A percentile compares a stretch with the other conserved stretches of the same genome.
Evolutionary conservation across 2,888 invertebrate genomes (phyloP).

Genomic region (Macropis europaea): DNA sequence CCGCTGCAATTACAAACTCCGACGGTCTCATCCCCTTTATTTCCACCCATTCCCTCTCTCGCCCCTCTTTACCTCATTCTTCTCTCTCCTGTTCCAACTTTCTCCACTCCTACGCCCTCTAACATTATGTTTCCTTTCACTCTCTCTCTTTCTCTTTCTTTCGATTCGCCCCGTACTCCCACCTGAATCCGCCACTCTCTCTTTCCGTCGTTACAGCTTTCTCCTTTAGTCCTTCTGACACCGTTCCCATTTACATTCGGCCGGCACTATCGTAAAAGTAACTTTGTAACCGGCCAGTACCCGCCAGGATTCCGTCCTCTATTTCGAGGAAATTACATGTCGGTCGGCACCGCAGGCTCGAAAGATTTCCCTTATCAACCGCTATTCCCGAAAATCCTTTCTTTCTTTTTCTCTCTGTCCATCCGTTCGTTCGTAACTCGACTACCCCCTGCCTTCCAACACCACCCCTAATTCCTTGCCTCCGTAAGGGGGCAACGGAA

Average conservation of each 20-base stretch:
- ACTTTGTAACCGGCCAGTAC: conserved; percentile 70
- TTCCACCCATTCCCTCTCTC: conserved; percentile 41
- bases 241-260: conserved; percentile 64
- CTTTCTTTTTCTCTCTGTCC: conserved; percentile 24
- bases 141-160: background rate
- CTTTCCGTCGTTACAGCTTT: conserved; percentile 22
- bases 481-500: conserved; percentile 25
- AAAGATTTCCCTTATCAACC: conserved; percentile 65
- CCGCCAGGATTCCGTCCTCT: conserved; percentile 58
- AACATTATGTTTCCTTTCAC: conserved; percentile 5
- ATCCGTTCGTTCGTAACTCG: background rate
- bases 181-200: conserved; percentile 18
- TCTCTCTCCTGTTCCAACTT: background rate
- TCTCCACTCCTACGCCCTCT: too few species aligned
- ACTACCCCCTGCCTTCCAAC: conserved; percentile 21
- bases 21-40: conserved; percentile 67
- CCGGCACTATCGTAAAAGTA: conserved; percentile 73
- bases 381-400: conserved; percentile 29
- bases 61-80: too few species aligned
- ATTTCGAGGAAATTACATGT: conserved; percentile 68
- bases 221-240: conserved; percentile 30
- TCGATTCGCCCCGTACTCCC: conserved; percentile 28
- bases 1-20: conserved; percentile 77
- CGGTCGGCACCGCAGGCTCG: conserved; percentile 58
- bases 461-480: conserved; percentile 21